phyloP scores from a whole-genome alignment of 2,888 invertebrate species.

The Polydrusus cervinus region DNA sequence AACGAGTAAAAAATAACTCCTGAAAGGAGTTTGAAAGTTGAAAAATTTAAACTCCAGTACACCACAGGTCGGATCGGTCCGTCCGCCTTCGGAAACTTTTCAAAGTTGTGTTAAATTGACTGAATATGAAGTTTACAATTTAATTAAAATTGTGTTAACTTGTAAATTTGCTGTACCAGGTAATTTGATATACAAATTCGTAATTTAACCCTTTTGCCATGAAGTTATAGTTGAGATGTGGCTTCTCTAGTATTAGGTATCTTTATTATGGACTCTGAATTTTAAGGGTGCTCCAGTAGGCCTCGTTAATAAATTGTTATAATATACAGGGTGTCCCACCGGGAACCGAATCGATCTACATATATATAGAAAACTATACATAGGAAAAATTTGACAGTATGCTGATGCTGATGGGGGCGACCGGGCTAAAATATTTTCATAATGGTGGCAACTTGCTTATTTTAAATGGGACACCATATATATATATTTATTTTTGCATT shows the following conservation, averaged over 20 bases:
- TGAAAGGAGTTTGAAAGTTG: not conserved
- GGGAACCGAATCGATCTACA: too few species aligned
- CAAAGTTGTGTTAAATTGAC: constrained; percentile 44
- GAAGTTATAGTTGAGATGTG: constrained; percentile 14
- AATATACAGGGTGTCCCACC: too few species aligned
- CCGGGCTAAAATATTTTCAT: too few species aligned
- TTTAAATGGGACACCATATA: too few species aligned
- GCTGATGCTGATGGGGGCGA: too few species aligned
- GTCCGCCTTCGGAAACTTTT: constrained; percentile 40
- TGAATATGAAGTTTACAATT: constrained; percentile 51
- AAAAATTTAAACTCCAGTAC: constrained; percentile 29
- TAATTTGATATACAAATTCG: constrained; percentile 49
- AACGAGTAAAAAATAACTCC: constrained; percentile 18
- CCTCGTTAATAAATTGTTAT: too few species aligned
- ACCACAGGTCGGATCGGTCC: constrained; percentile 26
- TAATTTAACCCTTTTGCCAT: constrained; percentile 37
- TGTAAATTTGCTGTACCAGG: constrained; percentile 44
- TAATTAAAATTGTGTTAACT: constrained; percentile 50
- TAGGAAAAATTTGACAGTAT: too few species aligned
- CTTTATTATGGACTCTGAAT: not conserved
- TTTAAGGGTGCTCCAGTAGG: too few species aligned
- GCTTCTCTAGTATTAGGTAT: constrained; percentile 12
- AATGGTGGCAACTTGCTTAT: too few species aligned
- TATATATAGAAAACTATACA: too few species aligned
- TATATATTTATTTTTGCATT: too few species aligned